Evolutionary conservation across 2,888 invertebrate genomes (phyloP), one percentile per base, ranked within the genome.

Genomic region (Hesperia comma): DNA sequence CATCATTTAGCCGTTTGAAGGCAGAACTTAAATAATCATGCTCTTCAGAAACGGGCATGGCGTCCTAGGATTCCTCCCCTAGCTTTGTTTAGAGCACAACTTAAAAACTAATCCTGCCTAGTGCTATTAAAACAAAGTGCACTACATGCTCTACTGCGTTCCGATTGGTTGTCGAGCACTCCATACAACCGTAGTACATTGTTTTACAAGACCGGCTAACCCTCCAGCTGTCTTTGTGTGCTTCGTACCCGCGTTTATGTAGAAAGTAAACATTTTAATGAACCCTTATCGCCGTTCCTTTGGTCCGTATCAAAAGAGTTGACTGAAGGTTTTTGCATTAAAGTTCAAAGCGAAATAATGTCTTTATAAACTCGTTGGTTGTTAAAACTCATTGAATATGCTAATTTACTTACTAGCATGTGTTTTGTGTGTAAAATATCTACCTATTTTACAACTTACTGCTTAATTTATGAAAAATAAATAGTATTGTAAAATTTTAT

Each of bases 91-190:
- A 83, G 83, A 82, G 83, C 76, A 74, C 80, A 84, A 84, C 89
- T 90, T 86, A 82, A 87, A 87, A 90, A 88, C 89, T 89, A 91
- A 91, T 90, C 88, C 88, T 81, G 85, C 83, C 84, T 89, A 90
- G 89, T 89, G 86, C 88, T 85, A 81, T 87, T 90, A 87, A 86
- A 87, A 88, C 86, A 88, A 88, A 88, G 87, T 82, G 83, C 80
- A 78, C 81, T 83, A 80, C 77, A 79, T 72, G 72, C 79, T 79
- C 80, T 83, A 80, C 82, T 82, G 79, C 77, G 74, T 82, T 72
- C 81, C 85, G 85, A 89, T 89, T 89, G 89, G 89, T 81, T 68
- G 73, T 68, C 64, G 62, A 55, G 61, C 33, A 46, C 49, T 56
- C 46, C 53, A 58, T 64, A 57, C 58, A 64, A 63, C 60, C 63